A percentile compares a stretch with the other conserved stretches of the same genome.
Conservation (phyloP, 2,888 invertebrate genomes). For the Bellardia bayeri region DNA sequence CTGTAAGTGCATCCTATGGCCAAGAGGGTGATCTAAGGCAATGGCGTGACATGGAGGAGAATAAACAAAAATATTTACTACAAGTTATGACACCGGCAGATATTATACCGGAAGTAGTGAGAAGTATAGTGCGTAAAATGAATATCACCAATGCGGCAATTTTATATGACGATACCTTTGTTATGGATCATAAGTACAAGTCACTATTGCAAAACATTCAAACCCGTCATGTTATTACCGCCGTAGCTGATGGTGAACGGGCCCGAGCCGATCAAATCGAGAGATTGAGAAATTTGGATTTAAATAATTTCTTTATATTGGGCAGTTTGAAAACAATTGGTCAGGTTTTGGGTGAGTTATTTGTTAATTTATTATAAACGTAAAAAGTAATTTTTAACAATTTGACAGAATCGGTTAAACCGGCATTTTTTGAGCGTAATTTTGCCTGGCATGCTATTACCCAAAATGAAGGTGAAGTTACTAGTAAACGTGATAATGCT, state of each 20-base stretch:
- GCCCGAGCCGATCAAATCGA: constrained; percentile 88
- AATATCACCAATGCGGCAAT: constrained; percentile 97
- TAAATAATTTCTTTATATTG: constrained; percentile 95
- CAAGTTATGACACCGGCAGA: constrained; percentile 92
- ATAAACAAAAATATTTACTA: constrained; percentile 90
- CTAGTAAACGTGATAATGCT: constrained; percentile 91
- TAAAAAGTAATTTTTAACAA: not conserved
- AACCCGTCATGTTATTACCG: constrained; percentile 93
- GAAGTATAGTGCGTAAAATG: constrained; percentile 91
- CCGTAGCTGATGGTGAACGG: constrained; percentile 85
- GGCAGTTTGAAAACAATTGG: constrained; percentile 90
- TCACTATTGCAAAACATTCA: constrained; percentile 95
- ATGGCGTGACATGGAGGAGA: constrained; percentile 90
- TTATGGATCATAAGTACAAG: constrained; percentile 97
- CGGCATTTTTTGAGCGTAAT: constrained; percentile 92
- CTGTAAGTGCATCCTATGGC: constrained; percentile 93
- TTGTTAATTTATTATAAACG: not conserved
- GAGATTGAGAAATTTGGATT: constrained; percentile 91
- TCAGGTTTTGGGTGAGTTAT: constrained; percentile 86
- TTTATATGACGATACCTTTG: constrained; percentile 94
- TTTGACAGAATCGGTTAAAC: constrained; percentile 86
- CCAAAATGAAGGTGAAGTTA: constrained; percentile 89
- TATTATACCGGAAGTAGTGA: constrained; percentile 92
- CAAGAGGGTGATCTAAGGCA: constrained; percentile 92
- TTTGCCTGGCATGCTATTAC: constrained; percentile 95